Base-by-base conservation (phyloP, 2,797 vertebrate genomes). In the Parauchenoglanis ngamensis region DNA sequence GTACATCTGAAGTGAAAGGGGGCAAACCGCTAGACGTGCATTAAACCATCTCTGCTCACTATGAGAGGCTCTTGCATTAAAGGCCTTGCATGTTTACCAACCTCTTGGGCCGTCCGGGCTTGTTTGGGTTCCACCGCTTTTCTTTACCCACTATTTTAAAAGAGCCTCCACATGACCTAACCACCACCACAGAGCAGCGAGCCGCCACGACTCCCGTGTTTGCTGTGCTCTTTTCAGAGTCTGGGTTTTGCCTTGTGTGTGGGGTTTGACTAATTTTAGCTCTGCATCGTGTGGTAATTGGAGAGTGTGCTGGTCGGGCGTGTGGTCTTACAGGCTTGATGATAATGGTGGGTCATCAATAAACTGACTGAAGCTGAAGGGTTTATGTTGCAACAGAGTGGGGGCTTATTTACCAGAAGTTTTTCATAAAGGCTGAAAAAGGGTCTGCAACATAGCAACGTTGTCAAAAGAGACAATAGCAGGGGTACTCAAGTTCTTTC, bases 221-320 rank as follows among this genome's bases (percentile, higher is more conserved):
- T 86, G 89, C 85, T 91, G 80, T 78, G 85, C 76, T 89, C 84
- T 87, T 88, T 90, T 91, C 61, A 83, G 88, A 90, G 93, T 92
- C 93, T 91, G 87, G 91, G 91, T 86, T 89, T 84, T 89, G 89
- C 92, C 91, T 90, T 90, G 86, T 89, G 92, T 92, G 93, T 90
- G 92, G 88, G 91, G 40, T 92, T 44, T 23, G 1, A 92, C 92
- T 95, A 95, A 95, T 93, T 95, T 95, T 95, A 96, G 94, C 88
- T 86, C 81, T 91, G 90, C 90, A 89, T 91, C 86, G 91, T 93
- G 92, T 81, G 94, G 93, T 94, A 92, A 93, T 91, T 89, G 90
- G 89, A 94, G 91, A 91, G 93, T 88, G 87, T 86, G 90, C 92
- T 23, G 83, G 90, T 91, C 76, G 91, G 92, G 92, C 89, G 73